phyloP scores from a whole-genome alignment of 2,888 invertebrate species.

The Hemicrepidius hirtus region DNA sequence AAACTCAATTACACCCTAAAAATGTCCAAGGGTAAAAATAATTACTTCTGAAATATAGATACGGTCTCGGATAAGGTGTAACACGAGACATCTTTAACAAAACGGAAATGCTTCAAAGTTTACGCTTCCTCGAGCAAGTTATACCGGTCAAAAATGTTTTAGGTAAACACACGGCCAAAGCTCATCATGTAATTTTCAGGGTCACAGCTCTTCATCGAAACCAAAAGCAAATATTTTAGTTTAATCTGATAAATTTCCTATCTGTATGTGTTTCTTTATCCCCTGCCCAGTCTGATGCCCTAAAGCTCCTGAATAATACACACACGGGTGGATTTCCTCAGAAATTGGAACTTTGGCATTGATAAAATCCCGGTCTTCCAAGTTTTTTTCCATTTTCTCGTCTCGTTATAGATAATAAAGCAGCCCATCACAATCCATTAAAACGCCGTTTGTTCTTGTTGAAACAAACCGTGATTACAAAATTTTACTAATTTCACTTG shows the following conservation, averaged over 20 bases:
- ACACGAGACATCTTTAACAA: too few relatives aligned
- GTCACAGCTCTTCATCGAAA: conserved; percentile 3
- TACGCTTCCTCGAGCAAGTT: background rate
- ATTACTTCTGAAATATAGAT: too few relatives aligned
- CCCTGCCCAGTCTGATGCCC: background rate
- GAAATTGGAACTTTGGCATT: conserved; percentile 21
- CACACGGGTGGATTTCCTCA: conserved; percentile 3
- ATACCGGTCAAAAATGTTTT: background rate
- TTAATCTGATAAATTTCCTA: conserved; percentile 8
- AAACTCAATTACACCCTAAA: too few relatives aligned
- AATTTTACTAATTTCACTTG: conserved; percentile 18
- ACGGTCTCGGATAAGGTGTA: too few relatives aligned
- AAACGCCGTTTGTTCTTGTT: background rate
- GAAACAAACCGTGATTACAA: background rate
- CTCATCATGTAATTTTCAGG: background rate
- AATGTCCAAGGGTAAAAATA: too few relatives aligned
- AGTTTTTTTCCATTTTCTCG: conserved; percentile 10
- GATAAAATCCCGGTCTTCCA: background rate
- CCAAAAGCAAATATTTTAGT: conserved; percentile 18
- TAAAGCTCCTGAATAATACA: background rate
- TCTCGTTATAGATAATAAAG: background rate
- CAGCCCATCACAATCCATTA: background rate
- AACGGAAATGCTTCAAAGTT: too few relatives aligned
- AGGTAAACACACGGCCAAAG: conserved; percentile 1
- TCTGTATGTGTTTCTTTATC: conserved; percentile 11